Evolutionary conservation across 2,888 invertebrate species (phyloP).

Genomic region (Drosophila trichaetosa): DNA sequence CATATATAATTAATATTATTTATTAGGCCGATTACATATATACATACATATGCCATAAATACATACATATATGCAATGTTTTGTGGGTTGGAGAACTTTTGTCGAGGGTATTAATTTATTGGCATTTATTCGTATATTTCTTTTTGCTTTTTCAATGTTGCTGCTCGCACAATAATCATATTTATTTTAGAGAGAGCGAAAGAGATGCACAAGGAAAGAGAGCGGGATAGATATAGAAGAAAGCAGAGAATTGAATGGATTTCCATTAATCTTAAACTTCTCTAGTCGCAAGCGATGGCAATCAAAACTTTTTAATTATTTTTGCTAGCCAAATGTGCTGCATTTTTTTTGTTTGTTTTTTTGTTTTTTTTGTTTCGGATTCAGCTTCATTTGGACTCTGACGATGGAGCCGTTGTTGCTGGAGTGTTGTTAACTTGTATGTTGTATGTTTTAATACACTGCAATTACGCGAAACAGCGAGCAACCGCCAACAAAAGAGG

Average conservation of each 20-base stretch:
- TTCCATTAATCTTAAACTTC: constrained; percentile 50
- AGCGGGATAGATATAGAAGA: neutral
- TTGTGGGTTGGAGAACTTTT: neutral
- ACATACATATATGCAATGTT: neutral
- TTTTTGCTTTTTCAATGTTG: neutral
- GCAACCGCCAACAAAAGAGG: constrained; percentile 26
- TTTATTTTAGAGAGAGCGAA: neutral
- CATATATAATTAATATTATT: neutral
- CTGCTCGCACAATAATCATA: neutral
- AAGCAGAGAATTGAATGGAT: constrained; percentile 23
- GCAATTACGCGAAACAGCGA: constrained; percentile 50
- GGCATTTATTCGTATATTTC: neutral
- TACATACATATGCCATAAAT: neutral
- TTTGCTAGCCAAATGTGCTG: constrained; percentile 52
- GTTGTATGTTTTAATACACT: constrained; percentile 67
- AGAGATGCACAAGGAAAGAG: neutral
- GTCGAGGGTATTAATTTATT: neutral
- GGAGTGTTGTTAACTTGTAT: constrained; percentile 50
- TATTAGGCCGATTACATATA: neutral
- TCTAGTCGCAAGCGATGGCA: constrained; percentile 40
- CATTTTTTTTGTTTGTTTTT: constrained; percentile 6
- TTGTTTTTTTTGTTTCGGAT: neutral
- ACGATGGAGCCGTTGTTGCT: constrained; percentile 16
- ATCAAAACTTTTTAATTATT: constrained; percentile 73
- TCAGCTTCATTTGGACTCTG: constrained; percentile 13